Conservation (phyloP, 2,113 vertebrate species). For the Coptodon bakossiorum region DNA sequence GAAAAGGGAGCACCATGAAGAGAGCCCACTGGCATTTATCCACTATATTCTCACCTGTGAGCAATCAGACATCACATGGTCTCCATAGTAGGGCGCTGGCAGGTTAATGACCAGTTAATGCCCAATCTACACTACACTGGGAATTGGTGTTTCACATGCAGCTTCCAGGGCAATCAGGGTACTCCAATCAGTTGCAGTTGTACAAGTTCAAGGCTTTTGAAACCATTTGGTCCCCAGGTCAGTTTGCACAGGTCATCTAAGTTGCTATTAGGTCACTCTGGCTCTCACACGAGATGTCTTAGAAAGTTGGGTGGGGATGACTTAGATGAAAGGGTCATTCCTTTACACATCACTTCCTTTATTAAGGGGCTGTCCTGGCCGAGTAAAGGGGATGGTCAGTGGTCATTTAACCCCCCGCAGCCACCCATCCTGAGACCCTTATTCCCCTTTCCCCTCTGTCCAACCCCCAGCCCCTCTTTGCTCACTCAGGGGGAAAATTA, state of each 20-base stretch:
- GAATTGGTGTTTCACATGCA: not conserved
- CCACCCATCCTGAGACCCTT: slow-evolving; percentile 43
- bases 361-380: slow-evolving; percentile 20
- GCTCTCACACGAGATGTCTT: slow-evolving; percentile 25
- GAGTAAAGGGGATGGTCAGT: slow-evolving; percentile 54
- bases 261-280: slow-evolving; percentile 22
- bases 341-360: slow-evolving; percentile 64
- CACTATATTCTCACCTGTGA: not conserved
- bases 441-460: slow-evolving; percentile 3
- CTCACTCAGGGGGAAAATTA: slow-evolving; percentile 61
- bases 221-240: slow-evolving; percentile 8
- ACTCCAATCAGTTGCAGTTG: not conserved
- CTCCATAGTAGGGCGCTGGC: not conserved
- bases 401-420: slow-evolving; percentile 41
- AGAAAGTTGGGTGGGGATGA: slow-evolving; percentile 12
- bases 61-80: not conserved
- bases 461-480: slow-evolving; percentile 42
- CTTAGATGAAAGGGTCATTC: slow-evolving; percentile 52
- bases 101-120: not conserved
- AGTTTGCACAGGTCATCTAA: not conserved
- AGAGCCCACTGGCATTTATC: not conserved
- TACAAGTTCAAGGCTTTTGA: slow-evolving; percentile 46
- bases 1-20: not conserved
- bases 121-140: not conserved
- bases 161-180: not conserved